Evolutionary conservation across 2,888 invertebrate species (phyloP), one percentile per base, ranked within the genome.

Genomic region (Resseliella maxima): DNA sequence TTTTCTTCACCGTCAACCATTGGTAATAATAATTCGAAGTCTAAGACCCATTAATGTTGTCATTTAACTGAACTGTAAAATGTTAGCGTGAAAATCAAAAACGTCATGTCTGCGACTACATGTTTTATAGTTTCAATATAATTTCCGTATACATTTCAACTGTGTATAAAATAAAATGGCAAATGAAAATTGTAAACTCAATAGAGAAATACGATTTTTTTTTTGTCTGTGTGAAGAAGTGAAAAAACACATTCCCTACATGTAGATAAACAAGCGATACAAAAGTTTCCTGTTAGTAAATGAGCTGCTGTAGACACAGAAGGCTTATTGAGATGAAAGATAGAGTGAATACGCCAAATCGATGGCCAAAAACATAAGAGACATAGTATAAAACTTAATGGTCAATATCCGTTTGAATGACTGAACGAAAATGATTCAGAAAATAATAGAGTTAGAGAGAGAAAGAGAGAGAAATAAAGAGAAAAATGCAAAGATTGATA

Each of bases 381-480:
- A 72, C 27, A 35, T 8, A 72, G 15, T 1, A 72, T 6, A 12
- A 72, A 3, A 72, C n/a, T 72, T 72, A 72, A 72, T 72, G 72
- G 72, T 31, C 72, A 72, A 72, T 72, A 72, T 72, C 72, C 72
- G 72, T 35, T 72, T 72, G 12, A 15, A 8, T 21, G 21, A n/a
- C n/a, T 50, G 12, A 72, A 27, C 35, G 72, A 72, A 31, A 72
- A 31, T 24, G 24, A 59, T 59, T 59, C 24, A 3, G 24, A 59
- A 59, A 10, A 50, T 18, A 50, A 50, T 15, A 6, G 46, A 50
- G 18, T 18, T 41, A 8, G 41, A 41, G 41, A 41, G 12, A 41
- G 41, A 41, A 41, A 41, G 41, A 41, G 12, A 41, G 41, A 41
- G 12, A 41, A 41, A 41, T 8, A 41, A 50, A 50, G n/a, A n/a